Conservation (phyloP, 2,888 invertebrate species). For the Mechanitis messenoides region DNA sequence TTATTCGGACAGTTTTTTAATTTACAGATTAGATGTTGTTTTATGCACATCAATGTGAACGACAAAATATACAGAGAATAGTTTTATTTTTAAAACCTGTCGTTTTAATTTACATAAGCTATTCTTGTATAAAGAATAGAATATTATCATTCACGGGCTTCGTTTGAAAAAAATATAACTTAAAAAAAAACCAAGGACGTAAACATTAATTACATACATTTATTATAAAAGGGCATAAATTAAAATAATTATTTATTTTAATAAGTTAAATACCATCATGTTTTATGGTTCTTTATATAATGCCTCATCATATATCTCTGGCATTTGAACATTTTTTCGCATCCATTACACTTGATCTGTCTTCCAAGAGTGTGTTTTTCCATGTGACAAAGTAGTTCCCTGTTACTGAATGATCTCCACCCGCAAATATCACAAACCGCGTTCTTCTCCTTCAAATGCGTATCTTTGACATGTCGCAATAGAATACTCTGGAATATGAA, state of each 20-base stretch:
- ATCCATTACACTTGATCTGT: slow-evolving; percentile 37
- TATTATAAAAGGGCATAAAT: no score
- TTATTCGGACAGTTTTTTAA: no score
- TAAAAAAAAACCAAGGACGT: no score
- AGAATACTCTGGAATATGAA: slow-evolving; percentile 32
- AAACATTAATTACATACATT: no score
- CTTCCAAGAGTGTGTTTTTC: slow-evolving; percentile 39
- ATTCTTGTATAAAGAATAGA: no score
- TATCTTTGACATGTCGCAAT: slow-evolving; percentile 38
- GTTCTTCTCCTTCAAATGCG: slow-evolving; percentile 43
- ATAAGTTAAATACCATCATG: neutral
- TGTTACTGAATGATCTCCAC: slow-evolving; percentile 34
- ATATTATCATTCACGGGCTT: no score
- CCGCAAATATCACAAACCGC: slow-evolving; percentile 42
- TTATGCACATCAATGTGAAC: no score
- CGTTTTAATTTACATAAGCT: no score
- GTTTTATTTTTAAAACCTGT: no score
- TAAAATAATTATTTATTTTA: neutral
- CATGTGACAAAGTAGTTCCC: slow-evolving; percentile 37
- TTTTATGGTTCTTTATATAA: slow-evolving; percentile 35
- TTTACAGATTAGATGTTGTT: no score
- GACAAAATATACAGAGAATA: no score
- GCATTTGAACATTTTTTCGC: slow-evolving; percentile 41
- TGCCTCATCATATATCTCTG: slow-evolving; percentile 41
- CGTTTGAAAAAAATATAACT: no score